Evolutionary conservation across 2,888 invertebrate species (phyloP).

Genomic region (Sussaba pulchella): DNA sequence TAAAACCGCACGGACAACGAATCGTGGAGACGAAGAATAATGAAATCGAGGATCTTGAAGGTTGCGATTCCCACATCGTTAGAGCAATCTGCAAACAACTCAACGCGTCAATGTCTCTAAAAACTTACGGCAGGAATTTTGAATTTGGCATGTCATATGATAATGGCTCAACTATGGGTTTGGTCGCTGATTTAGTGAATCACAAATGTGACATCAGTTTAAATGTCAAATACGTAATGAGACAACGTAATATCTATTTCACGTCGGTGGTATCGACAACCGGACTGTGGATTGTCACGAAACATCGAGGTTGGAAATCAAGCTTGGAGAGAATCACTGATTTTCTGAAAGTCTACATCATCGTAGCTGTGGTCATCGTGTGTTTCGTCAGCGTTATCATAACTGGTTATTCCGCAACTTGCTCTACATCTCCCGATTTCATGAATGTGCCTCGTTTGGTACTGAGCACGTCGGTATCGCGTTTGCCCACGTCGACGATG

Average conservation of each 20-base stretch:
- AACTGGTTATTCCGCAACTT: not conserved
- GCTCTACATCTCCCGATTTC: not conserved
- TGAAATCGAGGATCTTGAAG: not conserved
- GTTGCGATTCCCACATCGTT: not conserved
- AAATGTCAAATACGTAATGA: not conserved
- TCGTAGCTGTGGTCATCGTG: not conserved
- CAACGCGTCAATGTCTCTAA: not conserved
- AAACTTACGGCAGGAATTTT: not conserved
- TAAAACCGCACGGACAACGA: not conserved
- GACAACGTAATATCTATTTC: not conserved
- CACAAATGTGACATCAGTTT: not conserved
- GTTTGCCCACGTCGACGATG: not conserved
- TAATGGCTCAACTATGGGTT: not conserved
- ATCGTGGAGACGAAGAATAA: not conserved
- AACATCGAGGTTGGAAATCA: not conserved
- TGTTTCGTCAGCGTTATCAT: not conserved
- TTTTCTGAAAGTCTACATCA: conserved; percentile 1
- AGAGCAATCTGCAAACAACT: not conserved
- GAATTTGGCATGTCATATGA: not conserved
- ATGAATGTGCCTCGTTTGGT: not conserved
- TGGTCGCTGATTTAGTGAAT: not conserved
- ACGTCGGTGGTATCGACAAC: not conserved
- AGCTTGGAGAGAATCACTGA: not conserved
- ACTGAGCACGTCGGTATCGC: not conserved
- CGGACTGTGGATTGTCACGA: conserved; percentile 4